Percentiles rank a stretch among this genome's conserved stretches.
Evolutionary conservation across 2,797 vertebrate species (phyloP).

Genomic region (Spatula versicolor): DNA sequence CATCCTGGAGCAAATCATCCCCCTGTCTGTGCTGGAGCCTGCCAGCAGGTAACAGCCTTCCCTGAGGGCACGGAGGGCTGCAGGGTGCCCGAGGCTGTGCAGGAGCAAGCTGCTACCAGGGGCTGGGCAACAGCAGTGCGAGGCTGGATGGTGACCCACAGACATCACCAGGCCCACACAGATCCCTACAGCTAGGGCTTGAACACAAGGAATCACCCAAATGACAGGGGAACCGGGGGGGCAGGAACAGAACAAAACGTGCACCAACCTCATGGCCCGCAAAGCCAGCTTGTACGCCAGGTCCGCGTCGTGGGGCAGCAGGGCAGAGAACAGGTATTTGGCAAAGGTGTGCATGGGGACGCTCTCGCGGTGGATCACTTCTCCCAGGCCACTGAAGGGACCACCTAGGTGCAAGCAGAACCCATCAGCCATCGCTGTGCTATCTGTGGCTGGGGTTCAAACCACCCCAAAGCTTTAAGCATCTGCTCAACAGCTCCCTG

Average conservation of each 20-base stretch:
- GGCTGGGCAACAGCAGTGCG: no score
- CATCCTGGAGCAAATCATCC: background rate
- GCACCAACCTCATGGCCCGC: conserved; percentile 94
- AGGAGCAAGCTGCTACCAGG: background rate
- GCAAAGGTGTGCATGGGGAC: conserved; percentile 99
- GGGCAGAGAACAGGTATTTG: conserved; percentile 96
- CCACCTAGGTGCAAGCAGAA: conserved; percentile 84
- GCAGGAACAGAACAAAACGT: background rate
- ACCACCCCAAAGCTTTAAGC: background rate
- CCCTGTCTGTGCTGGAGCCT: background rate
- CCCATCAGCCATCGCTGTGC: conserved; percentile 15
- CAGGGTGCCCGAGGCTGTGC: background rate
- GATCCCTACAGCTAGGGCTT: background rate
- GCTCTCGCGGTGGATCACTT: conserved; percentile 96
- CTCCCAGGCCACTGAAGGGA: conserved; percentile 95
- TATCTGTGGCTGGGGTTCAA: background rate
- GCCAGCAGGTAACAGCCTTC: background rate
- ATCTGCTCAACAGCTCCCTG: conserved; percentile 8
- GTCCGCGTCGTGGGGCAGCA: conserved; percentile 94
- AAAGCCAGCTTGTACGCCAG: conserved; percentile 96
- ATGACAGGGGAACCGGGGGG: background rate
- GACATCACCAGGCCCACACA: background rate
- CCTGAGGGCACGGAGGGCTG: background rate
- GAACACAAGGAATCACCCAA: background rate
- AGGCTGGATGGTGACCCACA: background rate